Conservation (phyloP, 37 sponge, comb jelly and placozoan species). For the Ianthella basta region DNA sequence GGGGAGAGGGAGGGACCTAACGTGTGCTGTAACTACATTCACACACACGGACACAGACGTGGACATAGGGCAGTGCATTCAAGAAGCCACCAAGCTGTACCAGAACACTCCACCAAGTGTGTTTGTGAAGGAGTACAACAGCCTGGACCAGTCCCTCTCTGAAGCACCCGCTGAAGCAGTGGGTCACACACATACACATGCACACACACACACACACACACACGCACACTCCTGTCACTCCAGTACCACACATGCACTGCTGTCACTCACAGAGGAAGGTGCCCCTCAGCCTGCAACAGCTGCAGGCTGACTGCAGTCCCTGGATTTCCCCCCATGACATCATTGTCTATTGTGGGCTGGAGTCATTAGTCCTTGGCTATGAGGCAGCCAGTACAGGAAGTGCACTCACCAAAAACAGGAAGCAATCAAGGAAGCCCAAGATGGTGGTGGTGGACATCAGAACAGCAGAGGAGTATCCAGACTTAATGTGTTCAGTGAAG, state of each 20-base stretch:
- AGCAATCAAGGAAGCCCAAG: conserved; percentile 37
- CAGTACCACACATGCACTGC: neutral
- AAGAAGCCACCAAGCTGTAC: conserved; percentile 55
- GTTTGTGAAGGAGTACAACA: conserved; percentile 55
- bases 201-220: conserved; percentile 3
- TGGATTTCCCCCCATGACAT: conserved; percentile 79
- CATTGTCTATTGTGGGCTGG: conserved; percentile 62
- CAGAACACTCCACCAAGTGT: conserved; percentile 78
- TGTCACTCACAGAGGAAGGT: conserved; percentile 41
- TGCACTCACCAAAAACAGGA: neutral
- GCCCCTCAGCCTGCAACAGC: conserved; percentile 43
- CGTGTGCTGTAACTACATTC: neutral
- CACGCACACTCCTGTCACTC: neutral
- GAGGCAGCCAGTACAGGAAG: neutral
- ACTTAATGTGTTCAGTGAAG: too few species aligned
- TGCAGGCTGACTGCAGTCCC: conserved; percentile 67
- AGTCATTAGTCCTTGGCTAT: conserved; percentile 48
- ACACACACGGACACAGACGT: conserved; percentile 51
- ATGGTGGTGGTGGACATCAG: conserved; percentile 77
- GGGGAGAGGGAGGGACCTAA: neutral
- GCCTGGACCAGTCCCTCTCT: conserved; percentile 13
- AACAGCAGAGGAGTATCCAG: conserved; percentile 79
- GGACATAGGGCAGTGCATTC: conserved; percentile 81
- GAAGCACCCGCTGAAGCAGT: conserved; percentile 61
- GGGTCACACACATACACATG: conserved; percentile 34